Conservation (phyloP, 2,113 vertebrate genomes). For the Takifugu flavidus region DNA sequence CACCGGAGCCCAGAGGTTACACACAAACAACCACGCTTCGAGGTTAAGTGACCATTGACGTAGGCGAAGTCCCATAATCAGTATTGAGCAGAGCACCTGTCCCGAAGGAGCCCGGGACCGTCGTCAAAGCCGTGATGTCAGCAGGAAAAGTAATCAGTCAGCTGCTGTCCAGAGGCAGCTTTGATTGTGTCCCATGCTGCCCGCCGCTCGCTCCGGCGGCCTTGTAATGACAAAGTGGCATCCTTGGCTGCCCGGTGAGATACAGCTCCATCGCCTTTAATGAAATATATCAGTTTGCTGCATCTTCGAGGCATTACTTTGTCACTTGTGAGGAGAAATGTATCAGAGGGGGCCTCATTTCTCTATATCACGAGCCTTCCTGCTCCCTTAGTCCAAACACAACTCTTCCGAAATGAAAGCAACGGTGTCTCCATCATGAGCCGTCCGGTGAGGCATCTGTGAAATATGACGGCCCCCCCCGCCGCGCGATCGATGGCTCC, state of each 20-base stretch:
- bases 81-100: constrained; percentile 36
- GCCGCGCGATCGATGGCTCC: constrained; percentile 30
- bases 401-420: constrained; percentile 63
- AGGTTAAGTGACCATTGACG: constrained; percentile 14
- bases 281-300: constrained; percentile 63
- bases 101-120: constrained; percentile 36
- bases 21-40: constrained; percentile 7
- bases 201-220: constrained; percentile 43
- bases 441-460: constrained; percentile 57
- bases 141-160: constrained; percentile 60
- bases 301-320: constrained; percentile 61
- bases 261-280: constrained; percentile 60
- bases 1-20: not conserved
- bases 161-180: constrained; percentile 36
- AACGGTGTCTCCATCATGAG: constrained; percentile 52
- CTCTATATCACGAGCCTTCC: constrained; percentile 54
- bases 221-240: constrained; percentile 68
- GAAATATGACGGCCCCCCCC: constrained; percentile 49
- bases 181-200: constrained; percentile 43
- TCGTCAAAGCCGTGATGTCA: constrained; percentile 50
- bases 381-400: constrained; percentile 57
- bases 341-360: constrained; percentile 57
- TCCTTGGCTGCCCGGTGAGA: constrained; percentile 66
- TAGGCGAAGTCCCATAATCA: constrained; percentile 40
- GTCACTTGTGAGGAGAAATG: constrained; percentile 57